Evolutionary conservation across 37 sponge, comb jelly and placozoan species (phyloP).

Genomic region (Crambe crambe): DNA sequence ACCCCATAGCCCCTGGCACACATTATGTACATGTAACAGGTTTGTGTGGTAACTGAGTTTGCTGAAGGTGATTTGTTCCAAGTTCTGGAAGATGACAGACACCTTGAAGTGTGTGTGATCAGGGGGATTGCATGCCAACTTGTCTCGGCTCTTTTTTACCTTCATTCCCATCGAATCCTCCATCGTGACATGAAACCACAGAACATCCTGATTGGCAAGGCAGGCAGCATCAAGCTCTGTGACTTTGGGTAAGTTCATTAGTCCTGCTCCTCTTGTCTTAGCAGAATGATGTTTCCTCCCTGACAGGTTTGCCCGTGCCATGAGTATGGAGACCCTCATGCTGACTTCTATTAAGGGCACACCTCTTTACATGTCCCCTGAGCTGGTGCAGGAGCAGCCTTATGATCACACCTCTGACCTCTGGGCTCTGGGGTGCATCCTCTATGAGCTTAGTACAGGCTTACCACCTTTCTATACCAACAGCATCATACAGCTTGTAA

Average conservation of each 20-base stretch:
- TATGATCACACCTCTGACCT: constrained; percentile 94
- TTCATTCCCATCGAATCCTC: constrained; percentile 91
- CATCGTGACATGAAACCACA: constrained; percentile 99
- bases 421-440: constrained; percentile 92
- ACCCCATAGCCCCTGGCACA: neutral
- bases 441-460: constrained; percentile 89
- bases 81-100: constrained; percentile 87
- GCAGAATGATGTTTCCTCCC: too few species aligned
- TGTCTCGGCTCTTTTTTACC: constrained; percentile 91
- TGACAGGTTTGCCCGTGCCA: constrained; percentile 90
- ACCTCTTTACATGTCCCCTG: constrained; percentile 97
- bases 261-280: too few species aligned
- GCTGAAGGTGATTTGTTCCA: constrained; percentile 96
- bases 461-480: constrained; percentile 92
- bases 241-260: constrained; percentile 85
- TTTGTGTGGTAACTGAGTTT: constrained; percentile 96
- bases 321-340: constrained; percentile 86
- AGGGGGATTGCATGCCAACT: constrained; percentile 85
- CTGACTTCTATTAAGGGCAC: constrained; percentile 97
- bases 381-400: constrained; percentile 92
- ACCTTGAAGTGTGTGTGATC: constrained; percentile 66
- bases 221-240: constrained; percentile 85
- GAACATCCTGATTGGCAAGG: constrained; percentile 90
- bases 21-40: constrained; percentile 16
- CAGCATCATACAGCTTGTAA: constrained; percentile 86